phyloP scores from a whole-genome alignment of 2,888 invertebrate species.

The Sturmia bella region DNA sequence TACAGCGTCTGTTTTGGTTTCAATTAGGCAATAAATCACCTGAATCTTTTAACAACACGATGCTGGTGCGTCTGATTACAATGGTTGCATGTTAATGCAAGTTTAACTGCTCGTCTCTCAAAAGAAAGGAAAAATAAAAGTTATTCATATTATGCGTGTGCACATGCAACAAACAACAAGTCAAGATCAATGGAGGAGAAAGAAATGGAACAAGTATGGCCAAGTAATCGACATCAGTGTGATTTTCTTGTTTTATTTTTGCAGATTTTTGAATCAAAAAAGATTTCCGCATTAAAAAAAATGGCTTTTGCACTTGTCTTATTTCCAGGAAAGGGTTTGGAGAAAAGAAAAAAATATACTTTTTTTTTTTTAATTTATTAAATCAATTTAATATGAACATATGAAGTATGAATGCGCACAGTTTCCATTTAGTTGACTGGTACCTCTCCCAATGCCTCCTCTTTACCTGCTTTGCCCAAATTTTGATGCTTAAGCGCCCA shows the following conservation, averaged over 20 bases:
- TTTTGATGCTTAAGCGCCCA: conserved; percentile 71
- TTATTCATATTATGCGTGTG: conserved; percentile 49
- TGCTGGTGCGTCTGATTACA: conserved; percentile 16
- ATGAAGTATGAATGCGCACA: too few species aligned
- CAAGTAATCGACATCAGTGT: conserved; percentile 30
- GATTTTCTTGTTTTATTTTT: conserved; percentile 43
- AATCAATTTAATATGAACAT: too few species aligned
- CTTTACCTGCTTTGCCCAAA: conserved; percentile 34
- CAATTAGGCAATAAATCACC: conserved; percentile 66
- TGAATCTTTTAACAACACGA: conserved; percentile 29
- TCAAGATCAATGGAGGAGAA: conserved; percentile 50
- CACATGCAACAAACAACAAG: conserved; percentile 57
- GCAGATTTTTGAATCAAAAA: conserved; percentile 35
- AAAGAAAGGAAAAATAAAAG: background rate
- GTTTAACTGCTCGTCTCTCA: background rate
- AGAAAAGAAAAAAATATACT: background rate
- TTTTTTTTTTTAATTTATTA: conserved; percentile 6
- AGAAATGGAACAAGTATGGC: conserved; percentile 28
- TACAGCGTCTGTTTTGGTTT: conserved; percentile 36
- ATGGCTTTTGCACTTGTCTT: conserved; percentile 31
- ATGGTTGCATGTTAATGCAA: background rate
- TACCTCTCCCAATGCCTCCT: background rate
- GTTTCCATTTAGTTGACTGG: too few species aligned
- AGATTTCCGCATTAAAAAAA: conserved; percentile 51
- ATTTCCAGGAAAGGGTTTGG: conserved; percentile 39